These are phyloP conservation scores for Aphis gossypii DNA, from an alignment of 1,140 invertebrate species.

Conservation along the genomic window DNA sequence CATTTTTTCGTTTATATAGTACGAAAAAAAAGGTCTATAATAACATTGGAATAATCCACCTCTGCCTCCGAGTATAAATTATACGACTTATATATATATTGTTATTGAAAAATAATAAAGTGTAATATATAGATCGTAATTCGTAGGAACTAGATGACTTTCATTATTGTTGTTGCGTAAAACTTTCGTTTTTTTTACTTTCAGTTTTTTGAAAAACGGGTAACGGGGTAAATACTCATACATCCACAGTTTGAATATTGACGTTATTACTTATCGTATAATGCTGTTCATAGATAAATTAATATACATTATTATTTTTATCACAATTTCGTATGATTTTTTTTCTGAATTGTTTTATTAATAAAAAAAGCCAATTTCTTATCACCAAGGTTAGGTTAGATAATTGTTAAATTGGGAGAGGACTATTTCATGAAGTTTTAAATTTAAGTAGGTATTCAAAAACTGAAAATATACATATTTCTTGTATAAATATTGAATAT, in stretches of 20 bases:
- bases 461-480: too few species aligned
- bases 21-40: background rate
- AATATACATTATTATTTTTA: background rate
- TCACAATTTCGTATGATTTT: background rate
- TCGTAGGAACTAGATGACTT: background rate
- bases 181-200: background rate
- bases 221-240: background rate
- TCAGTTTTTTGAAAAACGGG: background rate
- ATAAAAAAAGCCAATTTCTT: background rate
- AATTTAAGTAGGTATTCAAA: too few species aligned
- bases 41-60: background rate
- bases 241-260: background rate
- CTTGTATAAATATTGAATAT: too few species aligned
- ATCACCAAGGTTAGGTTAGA: background rate
- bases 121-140: background rate
- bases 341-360: background rate
- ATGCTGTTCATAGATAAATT: background rate
- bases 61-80: background rate
- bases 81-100: background rate
- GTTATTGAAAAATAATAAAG: background rate
- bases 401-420: too few species aligned
- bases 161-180: background rate
- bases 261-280: background rate
- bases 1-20: background rate
- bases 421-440: too few species aligned